Percentiles rank a stretch among this genome's conserved stretches.
Conservation (phyloP, 2,888 invertebrate genomes). For the Lepetodrilus schrolli region DNA sequence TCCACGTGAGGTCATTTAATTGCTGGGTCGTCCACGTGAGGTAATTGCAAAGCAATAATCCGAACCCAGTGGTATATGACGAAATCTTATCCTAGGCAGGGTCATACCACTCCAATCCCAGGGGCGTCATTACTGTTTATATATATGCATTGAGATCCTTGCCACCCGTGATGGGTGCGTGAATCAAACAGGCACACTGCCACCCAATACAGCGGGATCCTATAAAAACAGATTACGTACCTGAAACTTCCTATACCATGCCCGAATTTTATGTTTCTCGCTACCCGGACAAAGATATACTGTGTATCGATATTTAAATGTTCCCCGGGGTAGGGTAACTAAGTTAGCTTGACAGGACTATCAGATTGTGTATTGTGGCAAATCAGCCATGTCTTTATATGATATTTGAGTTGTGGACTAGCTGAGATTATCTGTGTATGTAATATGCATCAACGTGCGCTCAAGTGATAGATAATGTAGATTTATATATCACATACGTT, state of each 20-base stretch:
- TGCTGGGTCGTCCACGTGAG: too few species aligned
- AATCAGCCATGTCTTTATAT: constrained; percentile 5
- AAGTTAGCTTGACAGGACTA: background rate
- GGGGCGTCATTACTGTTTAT: background rate
- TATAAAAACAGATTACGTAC: background rate
- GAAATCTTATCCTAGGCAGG: too few species aligned
- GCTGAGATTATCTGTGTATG: too few species aligned
- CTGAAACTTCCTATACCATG: background rate
- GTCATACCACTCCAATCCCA: background rate
- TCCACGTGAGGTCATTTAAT: too few species aligned
- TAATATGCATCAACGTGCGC: too few species aligned
- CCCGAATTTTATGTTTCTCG: constrained; percentile 5
- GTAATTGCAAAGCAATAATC: too few species aligned
- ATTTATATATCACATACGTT: too few species aligned
- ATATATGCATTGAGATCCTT: background rate
- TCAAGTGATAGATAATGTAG: too few species aligned
- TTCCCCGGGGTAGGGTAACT: background rate
- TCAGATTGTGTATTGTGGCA: constrained; percentile 15
- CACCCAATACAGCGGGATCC: background rate
- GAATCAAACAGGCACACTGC: background rate
- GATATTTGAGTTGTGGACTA: too few species aligned
- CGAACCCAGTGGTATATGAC: too few species aligned
- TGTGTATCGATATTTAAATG: constrained; percentile 8
- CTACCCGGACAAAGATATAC: background rate
- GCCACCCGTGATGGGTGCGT: background rate